Conservation (phyloP, 1,140 invertebrate genomes). For the Bombus superbus region DNA sequence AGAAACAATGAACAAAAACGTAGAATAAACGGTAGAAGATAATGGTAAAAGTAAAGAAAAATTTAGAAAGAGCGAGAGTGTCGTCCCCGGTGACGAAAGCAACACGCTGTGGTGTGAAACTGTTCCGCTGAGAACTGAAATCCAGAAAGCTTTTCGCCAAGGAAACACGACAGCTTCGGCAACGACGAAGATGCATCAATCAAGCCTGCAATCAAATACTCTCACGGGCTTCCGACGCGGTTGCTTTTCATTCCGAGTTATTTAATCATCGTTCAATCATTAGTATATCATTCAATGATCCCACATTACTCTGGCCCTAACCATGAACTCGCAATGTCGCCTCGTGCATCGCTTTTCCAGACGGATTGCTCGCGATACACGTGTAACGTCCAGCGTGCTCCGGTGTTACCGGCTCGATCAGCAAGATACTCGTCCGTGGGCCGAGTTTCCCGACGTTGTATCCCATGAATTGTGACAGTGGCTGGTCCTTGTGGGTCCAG, state of each 20-base stretch:
- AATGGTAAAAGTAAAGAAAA: slow-evolving; percentile 22
- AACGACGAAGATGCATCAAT: slow-evolving; percentile 67
- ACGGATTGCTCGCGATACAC: slow-evolving; percentile 87
- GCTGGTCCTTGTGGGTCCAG: slow-evolving; percentile 85
- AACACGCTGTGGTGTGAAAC: slow-evolving; percentile 55
- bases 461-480: slow-evolving; percentile 78
- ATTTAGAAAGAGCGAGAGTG: slow-evolving; percentile 5
- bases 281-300: slow-evolving; percentile 59
- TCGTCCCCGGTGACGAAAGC: slow-evolving; percentile 69
- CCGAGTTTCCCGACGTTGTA: slow-evolving; percentile 82
- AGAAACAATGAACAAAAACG: slow-evolving; percentile 51
- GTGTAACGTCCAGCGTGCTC: slow-evolving; percentile 86
- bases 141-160: slow-evolving; percentile 66
- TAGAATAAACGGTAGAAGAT: slow-evolving; percentile 32
- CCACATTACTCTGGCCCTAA: slow-evolving; percentile 75
- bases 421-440: slow-evolving; percentile 83
- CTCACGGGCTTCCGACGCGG: slow-evolving; percentile 41
- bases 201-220: slow-evolving; percentile 66
- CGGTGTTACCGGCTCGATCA: slow-evolving; percentile 83
- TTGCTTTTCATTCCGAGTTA: slow-evolving; percentile 59
- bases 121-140: slow-evolving; percentile 56
- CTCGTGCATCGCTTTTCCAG: slow-evolving; percentile 84
- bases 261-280: slow-evolving; percentile 53
- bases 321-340: slow-evolving; percentile 85
- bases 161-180: slow-evolving; percentile 67